phyloP scores from a whole-genome alignment of 2,797 vertebrate species.

The Acipenser oxyrinchus region DNA sequence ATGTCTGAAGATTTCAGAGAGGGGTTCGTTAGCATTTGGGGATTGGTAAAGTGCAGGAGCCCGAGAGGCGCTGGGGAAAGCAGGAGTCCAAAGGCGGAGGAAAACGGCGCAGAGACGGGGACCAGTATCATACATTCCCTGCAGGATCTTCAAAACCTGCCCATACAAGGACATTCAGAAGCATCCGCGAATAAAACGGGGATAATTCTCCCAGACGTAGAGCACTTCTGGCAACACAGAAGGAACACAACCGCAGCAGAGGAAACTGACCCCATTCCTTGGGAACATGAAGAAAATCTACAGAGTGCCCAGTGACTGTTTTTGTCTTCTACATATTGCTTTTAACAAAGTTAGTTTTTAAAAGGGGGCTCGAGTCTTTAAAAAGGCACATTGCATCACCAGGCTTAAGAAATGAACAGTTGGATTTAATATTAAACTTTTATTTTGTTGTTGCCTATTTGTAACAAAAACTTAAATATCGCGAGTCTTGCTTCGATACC shows the following conservation, averaged over 20 bases:
- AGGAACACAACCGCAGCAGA: conserved; percentile 53
- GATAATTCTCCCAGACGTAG: conserved; percentile 62
- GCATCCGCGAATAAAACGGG: conserved; percentile 30
- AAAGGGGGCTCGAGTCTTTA: too few relatives aligned
- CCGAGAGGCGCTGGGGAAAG: conserved; percentile 8
- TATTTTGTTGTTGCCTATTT: too few relatives aligned
- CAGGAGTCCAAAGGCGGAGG: conserved; percentile 33
- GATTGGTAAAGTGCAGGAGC: conserved; percentile 34
- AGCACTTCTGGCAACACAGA: conserved; percentile 72
- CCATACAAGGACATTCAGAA: conserved; percentile 18
- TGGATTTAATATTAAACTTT: too few relatives aligned
- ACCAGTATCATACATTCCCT: conserved; percentile 32
- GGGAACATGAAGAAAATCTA: conserved; percentile 57
- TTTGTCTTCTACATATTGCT: too few relatives aligned
- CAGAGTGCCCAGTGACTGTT: too few relatives aligned
- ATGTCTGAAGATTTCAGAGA: conserved; percentile 62
- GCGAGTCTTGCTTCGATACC: too few relatives aligned
- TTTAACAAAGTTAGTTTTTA: too few relatives aligned
- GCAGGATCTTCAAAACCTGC: conserved; percentile 16
- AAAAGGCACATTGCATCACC: too few relatives aligned
- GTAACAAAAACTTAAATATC: too few relatives aligned
- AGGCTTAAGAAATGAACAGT: too few relatives aligned
- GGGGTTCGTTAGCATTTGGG: conserved; percentile 44
- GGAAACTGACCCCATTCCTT: conserved; percentile 64
- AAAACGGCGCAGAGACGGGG: conserved; percentile 39